A percentile compares a stretch with the other conserved stretches of the same genome.
These are phyloP conservation scores for Anguilla marmorata DNA, from an alignment of 2,797 vertebrate species.

Conservation along the genomic window DNA sequence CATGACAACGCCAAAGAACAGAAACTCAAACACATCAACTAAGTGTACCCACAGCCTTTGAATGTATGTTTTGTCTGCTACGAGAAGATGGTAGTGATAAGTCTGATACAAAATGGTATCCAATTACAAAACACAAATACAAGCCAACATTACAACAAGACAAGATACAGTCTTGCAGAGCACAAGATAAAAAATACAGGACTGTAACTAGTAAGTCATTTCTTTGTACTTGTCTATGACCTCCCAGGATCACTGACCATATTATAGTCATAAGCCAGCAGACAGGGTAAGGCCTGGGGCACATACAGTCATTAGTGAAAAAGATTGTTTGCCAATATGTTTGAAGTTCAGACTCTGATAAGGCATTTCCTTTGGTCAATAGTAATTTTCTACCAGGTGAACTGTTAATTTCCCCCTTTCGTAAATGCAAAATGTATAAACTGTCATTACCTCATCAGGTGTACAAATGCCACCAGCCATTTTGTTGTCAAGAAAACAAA, in stretches of 20 bases:
- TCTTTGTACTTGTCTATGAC: neutral
- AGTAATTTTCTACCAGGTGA: conserved; percentile 15
- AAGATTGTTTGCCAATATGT: neutral
- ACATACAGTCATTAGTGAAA: neutral
- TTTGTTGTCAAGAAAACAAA: conserved; percentile 1
- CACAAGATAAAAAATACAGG: neutral
- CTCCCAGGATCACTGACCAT: neutral
- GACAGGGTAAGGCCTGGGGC: neutral
- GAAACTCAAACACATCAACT: neutral
- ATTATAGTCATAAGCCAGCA: neutral
- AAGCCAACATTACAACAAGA: neutral
- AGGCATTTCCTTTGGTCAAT: conserved; percentile 1
- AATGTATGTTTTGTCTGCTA: conserved; percentile 25
- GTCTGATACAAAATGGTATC: neutral
- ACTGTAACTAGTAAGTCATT: neutral
- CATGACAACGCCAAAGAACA: neutral
- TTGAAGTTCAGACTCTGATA: neutral
- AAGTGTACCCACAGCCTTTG: neutral
- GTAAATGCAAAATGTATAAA: neutral
- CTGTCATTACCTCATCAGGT: conserved; percentile 7
- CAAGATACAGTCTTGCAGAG: neutral
- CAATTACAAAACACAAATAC: neutral
- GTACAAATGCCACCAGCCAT: neutral
- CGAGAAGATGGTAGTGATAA: neutral
- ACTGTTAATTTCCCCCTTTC: conserved; percentile 15